Conservation (phyloP, 92 coral and sea anemone species). For the Phenganax marumi region DNA sequence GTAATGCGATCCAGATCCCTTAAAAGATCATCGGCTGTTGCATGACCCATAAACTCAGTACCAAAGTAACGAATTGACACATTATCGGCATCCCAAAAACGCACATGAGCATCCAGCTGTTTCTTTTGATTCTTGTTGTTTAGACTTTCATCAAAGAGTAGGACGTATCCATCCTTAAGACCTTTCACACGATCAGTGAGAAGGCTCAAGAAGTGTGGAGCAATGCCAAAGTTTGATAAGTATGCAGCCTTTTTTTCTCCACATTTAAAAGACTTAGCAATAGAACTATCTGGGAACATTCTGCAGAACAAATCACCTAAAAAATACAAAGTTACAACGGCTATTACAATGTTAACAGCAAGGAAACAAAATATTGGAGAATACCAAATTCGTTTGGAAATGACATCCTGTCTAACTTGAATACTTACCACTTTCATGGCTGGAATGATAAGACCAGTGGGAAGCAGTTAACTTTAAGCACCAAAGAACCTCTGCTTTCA, state of each 20-base stretch:
- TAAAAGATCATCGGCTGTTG: conserved; percentile 47
- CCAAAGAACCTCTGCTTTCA: conserved; percentile 35
- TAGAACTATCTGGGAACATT: conserved; percentile 50
- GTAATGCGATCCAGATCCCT: conserved; percentile 24
- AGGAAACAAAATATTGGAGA: neutral
- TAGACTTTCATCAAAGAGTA: conserved; percentile 56
- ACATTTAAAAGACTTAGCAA: conserved; percentile 49
- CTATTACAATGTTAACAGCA: neutral
- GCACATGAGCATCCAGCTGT: conserved; percentile 50
- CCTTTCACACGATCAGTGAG: conserved; percentile 16
- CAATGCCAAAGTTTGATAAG: conserved; percentile 43
- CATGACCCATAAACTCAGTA: conserved; percentile 56
- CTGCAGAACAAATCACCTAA: conserved; percentile 40
- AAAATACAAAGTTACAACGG: conserved; percentile 8
- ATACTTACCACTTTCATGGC: conserved; percentile 24
- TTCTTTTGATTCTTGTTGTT: conserved; percentile 47
- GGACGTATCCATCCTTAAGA: conserved; percentile 45
- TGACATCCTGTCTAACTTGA: neutral
- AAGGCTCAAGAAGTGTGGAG: conserved; percentile 28
- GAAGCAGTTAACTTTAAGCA: conserved; percentile 17
- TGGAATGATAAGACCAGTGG: conserved; percentile 35
- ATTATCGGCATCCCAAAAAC: conserved; percentile 44
- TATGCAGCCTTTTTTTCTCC: conserved; percentile 45
- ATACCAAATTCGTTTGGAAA: conserved; percentile 13
- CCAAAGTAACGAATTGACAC: conserved; percentile 41